Conservation (phyloP, 2,797 vertebrate species). For the Calcarius lapponicus region DNA sequence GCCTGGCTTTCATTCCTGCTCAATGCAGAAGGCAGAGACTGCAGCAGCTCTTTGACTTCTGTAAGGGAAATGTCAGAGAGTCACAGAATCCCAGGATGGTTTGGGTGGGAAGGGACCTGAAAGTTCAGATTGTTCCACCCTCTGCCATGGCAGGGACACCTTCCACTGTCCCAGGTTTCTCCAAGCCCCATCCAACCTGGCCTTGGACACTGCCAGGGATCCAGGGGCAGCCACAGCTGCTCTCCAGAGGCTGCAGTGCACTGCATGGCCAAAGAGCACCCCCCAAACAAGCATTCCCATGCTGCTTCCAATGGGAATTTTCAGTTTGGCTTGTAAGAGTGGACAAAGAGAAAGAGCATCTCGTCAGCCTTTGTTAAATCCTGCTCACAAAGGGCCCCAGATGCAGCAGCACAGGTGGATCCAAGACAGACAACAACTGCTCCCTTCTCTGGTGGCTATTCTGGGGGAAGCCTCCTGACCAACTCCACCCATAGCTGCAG, state of each 20-base stretch:
- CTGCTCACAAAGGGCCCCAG: neutral
- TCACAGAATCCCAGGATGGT: neutral
- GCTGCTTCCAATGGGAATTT: neutral
- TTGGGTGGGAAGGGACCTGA: neutral
- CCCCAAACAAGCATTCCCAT: fast-evolving
- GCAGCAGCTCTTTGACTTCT: neutral
- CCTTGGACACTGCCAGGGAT: neutral
- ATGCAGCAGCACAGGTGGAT: neutral
- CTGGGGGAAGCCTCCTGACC: neutral
- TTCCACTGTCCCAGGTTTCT: neutral
- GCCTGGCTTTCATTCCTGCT: neutral
- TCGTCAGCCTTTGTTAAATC: neutral
- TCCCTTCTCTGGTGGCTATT: neutral
- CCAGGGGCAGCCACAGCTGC: neutral
- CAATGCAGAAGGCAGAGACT: neutral
- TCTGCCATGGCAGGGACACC: neutral
- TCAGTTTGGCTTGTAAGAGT: neutral
- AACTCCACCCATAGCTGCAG: neutral
- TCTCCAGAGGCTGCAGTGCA: neutral
- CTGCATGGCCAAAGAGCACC: neutral
- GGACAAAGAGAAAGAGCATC: neutral
- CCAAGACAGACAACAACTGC: neutral
- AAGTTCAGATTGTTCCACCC: neutral
- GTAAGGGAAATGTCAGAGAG: neutral
- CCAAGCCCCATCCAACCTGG: neutral